These are phyloP conservation scores for Entomobrya proxima DNA, from an alignment of 2,888 invertebrate species.

Conservation along the genomic window DNA sequence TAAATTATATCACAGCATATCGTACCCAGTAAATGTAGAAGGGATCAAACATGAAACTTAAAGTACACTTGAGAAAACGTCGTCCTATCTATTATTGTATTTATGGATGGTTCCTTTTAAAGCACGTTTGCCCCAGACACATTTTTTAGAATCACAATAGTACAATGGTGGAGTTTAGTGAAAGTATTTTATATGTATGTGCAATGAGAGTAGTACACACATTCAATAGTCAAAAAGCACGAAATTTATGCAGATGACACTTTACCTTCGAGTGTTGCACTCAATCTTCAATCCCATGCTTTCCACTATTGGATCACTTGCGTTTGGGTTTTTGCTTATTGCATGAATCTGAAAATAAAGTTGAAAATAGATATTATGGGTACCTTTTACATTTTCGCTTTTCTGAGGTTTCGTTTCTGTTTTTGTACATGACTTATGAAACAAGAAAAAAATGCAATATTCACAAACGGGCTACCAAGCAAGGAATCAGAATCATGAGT, in stretches of 20 bases:
- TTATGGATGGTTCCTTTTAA: not conserved
- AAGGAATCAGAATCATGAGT: too few species aligned
- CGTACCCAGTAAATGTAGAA: not conserved
- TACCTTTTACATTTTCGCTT: not conserved
- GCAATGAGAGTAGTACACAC: not conserved
- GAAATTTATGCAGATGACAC: conserved; percentile 47
- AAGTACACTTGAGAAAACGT: not conserved
- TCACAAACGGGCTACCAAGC: not conserved
- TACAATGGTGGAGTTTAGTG: too few species aligned
- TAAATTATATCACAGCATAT: not conserved
- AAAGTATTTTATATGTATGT: not conserved
- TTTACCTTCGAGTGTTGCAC: conserved; percentile 85
- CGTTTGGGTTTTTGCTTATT: conserved; percentile 76
- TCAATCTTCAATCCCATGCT: conserved; percentile 93
- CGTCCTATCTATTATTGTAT: not conserved
- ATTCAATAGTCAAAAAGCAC: not conserved
- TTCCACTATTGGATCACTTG: conserved; percentile 87
- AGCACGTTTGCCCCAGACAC: not conserved
- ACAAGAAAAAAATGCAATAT: not conserved
- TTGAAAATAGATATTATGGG: too few species aligned
- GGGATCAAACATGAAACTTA: not conserved
- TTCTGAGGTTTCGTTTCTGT: not conserved
- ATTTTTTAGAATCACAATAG: not conserved
- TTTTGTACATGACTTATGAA: too few species aligned
- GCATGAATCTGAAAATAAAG: conserved; percentile 77